Base-by-base conservation (phyloP, 2,113 vertebrate species). In the Aphelocoma coerulescens region DNA sequence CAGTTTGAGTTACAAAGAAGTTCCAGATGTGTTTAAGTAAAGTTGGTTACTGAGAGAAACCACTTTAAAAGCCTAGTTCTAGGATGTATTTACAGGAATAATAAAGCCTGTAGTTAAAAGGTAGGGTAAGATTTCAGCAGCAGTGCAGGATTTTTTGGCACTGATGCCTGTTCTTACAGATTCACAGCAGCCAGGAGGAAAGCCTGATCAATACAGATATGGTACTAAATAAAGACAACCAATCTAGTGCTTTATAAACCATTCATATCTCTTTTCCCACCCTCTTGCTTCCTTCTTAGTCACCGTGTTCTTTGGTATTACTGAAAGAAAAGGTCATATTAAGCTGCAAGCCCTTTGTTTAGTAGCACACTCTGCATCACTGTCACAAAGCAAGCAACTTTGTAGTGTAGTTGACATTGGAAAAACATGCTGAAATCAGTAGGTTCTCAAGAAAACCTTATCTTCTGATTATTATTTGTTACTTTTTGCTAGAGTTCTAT, bases 21-120 rank as follows among this genome's bases (percentile, higher is more conserved):
- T 95, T 96, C 95, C 92, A 97, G 92, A 91, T 92, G 91, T 95
- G 86, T 92, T 96, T 82, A 89, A 92, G 35, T 46, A 58, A 93
- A 37, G 57, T 49, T 86, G 72, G 73, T 94, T 94, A 79, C 91
- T 59, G 89, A 35, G n/a, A 88, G 65, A 90, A 91, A 91, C 80
- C 79, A 85, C 95, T 95, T 88, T 3, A 90, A 95, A 93, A 94
- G 75, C 74, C 33, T 72, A 54, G 51, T 20, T 96, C 46, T 66
- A 55, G 68, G 75, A 51, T 62, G 28, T 73, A 86, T 85, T 96
- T 88, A 86, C 66, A 73, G 8, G 61, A 52, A 21, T n/a, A 94
- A 84, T 90, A 90, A 96, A 88, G 89, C 68, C 72, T 74, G 17
- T 12, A 41, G 92, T 93, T 91, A 52, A 94, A 91, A 91, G 37